Evolutionary conservation across 2,113 vertebrate species (phyloP), one percentile per base, ranked within the genome.

Genomic region (Noctilio leporinus): DNA sequence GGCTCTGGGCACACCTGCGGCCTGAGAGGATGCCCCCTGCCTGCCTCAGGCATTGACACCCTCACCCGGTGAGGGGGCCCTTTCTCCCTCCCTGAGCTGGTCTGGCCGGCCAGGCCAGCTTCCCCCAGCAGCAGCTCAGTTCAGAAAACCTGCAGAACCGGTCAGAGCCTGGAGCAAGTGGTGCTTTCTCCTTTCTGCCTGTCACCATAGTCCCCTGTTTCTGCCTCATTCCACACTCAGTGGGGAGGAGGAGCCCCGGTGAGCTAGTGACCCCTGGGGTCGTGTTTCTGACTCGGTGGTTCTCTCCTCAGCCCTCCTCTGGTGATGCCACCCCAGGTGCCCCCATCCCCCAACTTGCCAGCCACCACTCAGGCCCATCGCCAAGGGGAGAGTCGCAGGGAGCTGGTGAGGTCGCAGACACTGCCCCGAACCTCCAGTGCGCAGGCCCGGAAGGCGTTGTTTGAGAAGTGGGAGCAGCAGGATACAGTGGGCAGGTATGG

Each of bases 381-480:
- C 45, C 98, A 95, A 0, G 98, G 97, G 53, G 99, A 99, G 96
- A 98, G 98, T 85, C 99, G 98, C 62, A 96, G 99, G 30, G 99
- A 99, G 78, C 59, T 98, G 92, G 98, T 98, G 95, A 98, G 99
- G 70, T 99, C 99, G 1, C 99, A 99, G 97, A 99, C 99, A 0
- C 98, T 99, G 40, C 99, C 99, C 0, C 98, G 99, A 40, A 97
- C 97, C 33, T 96, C 93, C 0, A 99, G 98, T 10, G 97, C 99
- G 0, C 99, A 99, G 91, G 98, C 98, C 95, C 99, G 99, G 86
- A 99, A 99, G 55, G 99, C 99, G 0, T 95, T 99, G 47, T 98
- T 99, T 4, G 99, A 99, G 97, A 98, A 99, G 95, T 98, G 99
- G 84, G 99, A 99, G 97, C 98, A 99, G 97, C 98, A 98, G 0